Evolutionary conservation across 2,113 vertebrate genomes (phyloP), one percentile per base, ranked within the genome.

Genomic region (Gambusia affinis): DNA sequence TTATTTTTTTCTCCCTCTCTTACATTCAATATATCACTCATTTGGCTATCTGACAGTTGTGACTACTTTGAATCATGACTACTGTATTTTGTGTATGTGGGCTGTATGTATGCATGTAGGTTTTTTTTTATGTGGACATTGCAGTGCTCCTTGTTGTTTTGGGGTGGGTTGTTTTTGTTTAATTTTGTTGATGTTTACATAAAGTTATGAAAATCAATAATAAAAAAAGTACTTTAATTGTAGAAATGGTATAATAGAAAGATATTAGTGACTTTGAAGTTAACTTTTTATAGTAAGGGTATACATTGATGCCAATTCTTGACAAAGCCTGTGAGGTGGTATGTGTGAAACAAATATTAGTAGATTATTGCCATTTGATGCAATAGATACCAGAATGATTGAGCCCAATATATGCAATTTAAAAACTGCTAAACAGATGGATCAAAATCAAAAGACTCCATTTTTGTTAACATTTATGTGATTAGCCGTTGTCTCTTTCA

Each of bases 401-500:
- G 69, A 39, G 60, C 67, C 29, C 70, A 83, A 81, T 8, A 88
- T 61, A 17, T 73, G 68, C 66, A 57, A 37, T 37, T 15, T 67
- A 33, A 83, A 70, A 88, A 80, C 35, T 80, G 51, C 29, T 12
- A 31, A 72, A 79, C 66, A 33, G 27, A 57, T n/a, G 5, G 24
- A 57, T 57, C 3, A 57, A 57, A 57, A 57, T n/a, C 2, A 57
- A 57, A 24, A 57, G 8, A 57, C 24, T 57, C 10, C 7, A 8
- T 54, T 70, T 44, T 44, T 44, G 42, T 44, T 31, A 78, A 66
- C 30, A 61, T 78, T 70, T 72, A 70, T 79, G 51, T 62, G 64
- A 85, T 72, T 62, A 64, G 69, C 64, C 72, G 75, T 88, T 85
- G 71, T 61, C 24, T 39, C 75, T 57, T 75, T 51, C 68, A 72